Base-by-base conservation (phyloP, 1,140 invertebrate species). In the Cardiocondyla obscurior region DNA sequence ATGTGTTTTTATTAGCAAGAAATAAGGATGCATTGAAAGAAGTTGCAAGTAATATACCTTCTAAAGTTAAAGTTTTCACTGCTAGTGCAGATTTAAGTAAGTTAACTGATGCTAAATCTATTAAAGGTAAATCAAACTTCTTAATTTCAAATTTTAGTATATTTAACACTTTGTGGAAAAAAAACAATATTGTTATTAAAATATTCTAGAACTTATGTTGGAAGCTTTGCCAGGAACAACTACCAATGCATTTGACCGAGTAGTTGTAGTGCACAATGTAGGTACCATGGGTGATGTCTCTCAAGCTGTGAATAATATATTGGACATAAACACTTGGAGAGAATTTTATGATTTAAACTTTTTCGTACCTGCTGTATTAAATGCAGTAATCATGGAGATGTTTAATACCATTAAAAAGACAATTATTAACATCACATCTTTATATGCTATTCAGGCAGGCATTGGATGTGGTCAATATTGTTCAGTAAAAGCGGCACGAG, bases 381-480 rank as follows among this genome's bases (percentile, higher is more conserved):
- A 98, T 88, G 95, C 96, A 39, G 95, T 96, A 39, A 98, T 98
- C 89, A 95, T 97, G 89, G 92, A 95, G 69, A 79, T 93, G 14
- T 96, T 96, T 84, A 94, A 95, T 12, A 65, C 1, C 89, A 19
- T 94, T 92, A 82, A 96, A 82, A 93, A 95, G 89, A 90, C 95
- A 51, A 95, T 99, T 28, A 95, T 99, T 0, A 99, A 99, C 90
- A 97, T 99, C 3, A 98, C 97, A 36, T 99, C 98, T 2, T 92
- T 98, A 33, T 96, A 96, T 87, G 98, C 96, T 10, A 93, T 98
- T 14, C 93, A 97, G 89, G 96, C 98, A 0, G 96, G 97, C 90
- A 95, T 96, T 88, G 96, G 96, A 5, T 94, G 97, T 94, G 95
- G 96, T 7, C 95, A 97, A 90, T 98, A 99, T 93, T 97, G 98